Base-by-base conservation (phyloP, 2,113 vertebrate species). In the Clarias macrocephalus region DNA sequence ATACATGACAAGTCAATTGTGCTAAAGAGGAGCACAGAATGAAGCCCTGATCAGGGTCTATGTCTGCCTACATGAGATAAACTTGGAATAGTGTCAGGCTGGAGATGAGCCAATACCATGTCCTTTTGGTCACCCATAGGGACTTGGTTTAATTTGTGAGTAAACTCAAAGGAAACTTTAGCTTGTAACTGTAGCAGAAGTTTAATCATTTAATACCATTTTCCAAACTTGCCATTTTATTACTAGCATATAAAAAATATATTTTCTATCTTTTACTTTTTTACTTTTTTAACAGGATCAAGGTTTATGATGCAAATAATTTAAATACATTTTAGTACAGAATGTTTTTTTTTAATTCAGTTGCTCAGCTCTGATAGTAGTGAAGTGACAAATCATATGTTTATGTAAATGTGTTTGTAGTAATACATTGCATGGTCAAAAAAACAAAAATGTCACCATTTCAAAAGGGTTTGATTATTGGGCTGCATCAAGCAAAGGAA, bases 1-100 rank as follows among this genome's bases (percentile, higher is more conserved):
- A 95, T 93, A 94, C 93, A 94, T 93, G 94, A 95, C 94, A 94
- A 94, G 94, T 94, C 94, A 94, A 94, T 94, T 95, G 94, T 94
- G 92, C 79, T 73, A 86, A 30, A 83, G 82, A 84, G 70, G 86
- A 60, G 83, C 84, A 90, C 68, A 90, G 90, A 92, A 92, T 90
- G 91, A 94, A 90, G 89, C 85, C 25, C 82, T 65, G 75, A 90
- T 86, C 56, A 89, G 76, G 30, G 90, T 91, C 84, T 91, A 88
- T 73, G 93, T 91, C 94, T 95, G 95, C 89, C 80, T 28, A 82
- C 76, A 89, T 56, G 89, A 90, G 95, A 95, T 95, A 95, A 92
- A 77, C 76, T 94, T 94, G 92, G 94, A 81, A 81, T 89, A 83
- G 80, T 82, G 89, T 86, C 85, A 75, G 30, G 42, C 57, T 85